Percentiles rank a stretch among this genome's conserved stretches.
These are phyloP conservation scores for Microctenopoma stevenorrisi DNA, from an alignment of 2,797 vertebrate genomes.

Conservation along the genomic window DNA sequence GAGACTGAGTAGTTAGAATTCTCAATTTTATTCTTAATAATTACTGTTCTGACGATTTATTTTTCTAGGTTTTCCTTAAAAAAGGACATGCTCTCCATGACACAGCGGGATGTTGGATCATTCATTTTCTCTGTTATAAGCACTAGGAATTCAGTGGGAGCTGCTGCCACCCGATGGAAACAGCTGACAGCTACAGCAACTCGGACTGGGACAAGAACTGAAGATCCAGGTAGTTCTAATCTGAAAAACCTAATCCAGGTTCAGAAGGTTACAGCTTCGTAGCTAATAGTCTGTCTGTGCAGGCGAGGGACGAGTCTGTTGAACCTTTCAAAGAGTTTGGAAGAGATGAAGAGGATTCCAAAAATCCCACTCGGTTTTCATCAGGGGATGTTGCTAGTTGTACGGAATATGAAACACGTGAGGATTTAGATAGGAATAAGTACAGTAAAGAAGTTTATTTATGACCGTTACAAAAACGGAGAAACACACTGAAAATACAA, in stretches of 20 bases:
- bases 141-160: slow-evolving; percentile 29
- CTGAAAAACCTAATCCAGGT: slow-evolving; percentile 50
- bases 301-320: slow-evolving; percentile 10
- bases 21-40: neutral
- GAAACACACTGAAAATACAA: too few relatives aligned
- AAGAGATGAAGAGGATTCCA: slow-evolving; percentile 32
- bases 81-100: neutral
- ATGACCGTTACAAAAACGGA: neutral
- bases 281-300: slow-evolving; percentile 54
- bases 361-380: slow-evolving; percentile 27
- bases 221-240: slow-evolving; percentile 69
- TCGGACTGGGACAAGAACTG: slow-evolving; percentile 30
- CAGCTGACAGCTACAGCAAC: slow-evolving; percentile 3
- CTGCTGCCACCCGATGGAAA: slow-evolving; percentile 67
- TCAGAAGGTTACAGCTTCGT: slow-evolving; percentile 48
- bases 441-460: neutral
- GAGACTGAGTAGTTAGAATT: neutral
- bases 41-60: neutral
- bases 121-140: neutral
- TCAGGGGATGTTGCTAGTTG: slow-evolving; percentile 14
- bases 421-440: neutral
- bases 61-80: slow-evolving; percentile 2
- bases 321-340: slow-evolving; percentile 49
- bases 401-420: slow-evolving; percentile 36
- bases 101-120: neutral